Percentiles rank a stretch among this genome's conserved stretches.
These are phyloP conservation scores for Psettodes erumei DNA, from an alignment of 2,113 vertebrate genomes.

Conservation along the genomic window DNA sequence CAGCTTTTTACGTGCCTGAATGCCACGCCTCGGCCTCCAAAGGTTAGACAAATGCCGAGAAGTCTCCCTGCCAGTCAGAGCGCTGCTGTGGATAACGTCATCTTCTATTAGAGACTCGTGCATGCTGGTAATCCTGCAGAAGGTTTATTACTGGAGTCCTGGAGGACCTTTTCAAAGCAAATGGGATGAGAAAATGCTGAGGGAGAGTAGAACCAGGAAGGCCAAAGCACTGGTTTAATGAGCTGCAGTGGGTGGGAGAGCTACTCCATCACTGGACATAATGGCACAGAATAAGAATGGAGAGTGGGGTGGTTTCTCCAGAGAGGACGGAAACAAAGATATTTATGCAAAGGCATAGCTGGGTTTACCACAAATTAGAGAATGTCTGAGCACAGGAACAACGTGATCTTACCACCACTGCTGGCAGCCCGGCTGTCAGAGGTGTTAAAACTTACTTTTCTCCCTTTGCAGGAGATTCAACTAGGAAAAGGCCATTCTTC, in stretches of 20 bases:
- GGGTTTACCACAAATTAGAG: constrained; percentile 38
- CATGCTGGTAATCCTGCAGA: constrained; percentile 40
- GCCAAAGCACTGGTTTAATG: constrained; percentile 54
- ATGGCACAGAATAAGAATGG: constrained; percentile 55
- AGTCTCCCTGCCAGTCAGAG: constrained; percentile 32
- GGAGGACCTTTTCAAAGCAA: constrained; percentile 70
- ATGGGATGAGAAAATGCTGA: constrained; percentile 43
- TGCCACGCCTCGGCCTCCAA: constrained; percentile 1
- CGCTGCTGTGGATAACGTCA: constrained; percentile 17
- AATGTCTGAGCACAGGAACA: neutral
- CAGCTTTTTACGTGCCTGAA: constrained; percentile 15
- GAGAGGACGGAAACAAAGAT: constrained; percentile 30
- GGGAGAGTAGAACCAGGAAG: constrained; percentile 10
- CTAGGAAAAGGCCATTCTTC: constrained; percentile 7
- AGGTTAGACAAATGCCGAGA: constrained; percentile 44
- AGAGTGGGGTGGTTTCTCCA: constrained; percentile 6
- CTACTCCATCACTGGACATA: constrained; percentile 55
- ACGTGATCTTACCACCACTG: constrained; percentile 2
- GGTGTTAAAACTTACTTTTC: constrained; percentile 15
- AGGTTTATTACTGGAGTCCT: constrained; percentile 42
- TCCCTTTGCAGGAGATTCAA: neutral
- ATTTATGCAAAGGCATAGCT: constrained; percentile 42
- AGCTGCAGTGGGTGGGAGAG: constrained; percentile 59
- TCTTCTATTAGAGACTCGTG: constrained; percentile 14
- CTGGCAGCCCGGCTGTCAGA: neutral